These are phyloP conservation scores for Carpatolechia fugitivella DNA, from an alignment of 2,888 invertebrate species.

Conservation along the genomic window DNA sequence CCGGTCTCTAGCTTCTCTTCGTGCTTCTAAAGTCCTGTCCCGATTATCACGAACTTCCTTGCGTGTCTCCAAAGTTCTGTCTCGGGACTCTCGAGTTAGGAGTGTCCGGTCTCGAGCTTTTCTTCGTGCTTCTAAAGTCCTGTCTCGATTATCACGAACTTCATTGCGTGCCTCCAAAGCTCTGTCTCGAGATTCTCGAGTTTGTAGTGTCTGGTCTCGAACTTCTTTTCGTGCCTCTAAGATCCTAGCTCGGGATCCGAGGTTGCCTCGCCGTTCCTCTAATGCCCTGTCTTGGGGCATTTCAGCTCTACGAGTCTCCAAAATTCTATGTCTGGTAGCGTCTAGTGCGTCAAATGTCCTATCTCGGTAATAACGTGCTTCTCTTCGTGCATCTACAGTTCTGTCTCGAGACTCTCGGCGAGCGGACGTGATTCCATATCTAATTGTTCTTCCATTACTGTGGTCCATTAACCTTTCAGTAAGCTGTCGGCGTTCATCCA, in stretches of 20 bases:
- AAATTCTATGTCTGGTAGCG: no score
- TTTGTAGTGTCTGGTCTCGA: neutral
- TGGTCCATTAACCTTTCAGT: neutral
- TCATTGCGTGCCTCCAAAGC: neutral
- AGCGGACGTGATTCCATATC: neutral
- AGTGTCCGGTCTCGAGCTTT: neutral
- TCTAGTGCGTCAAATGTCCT: no score
- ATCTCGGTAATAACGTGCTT: no score
- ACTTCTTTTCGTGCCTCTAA: slow-evolving; percentile 1
- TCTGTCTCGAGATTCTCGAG: neutral
- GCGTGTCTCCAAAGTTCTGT: neutral
- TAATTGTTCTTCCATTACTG: neutral
- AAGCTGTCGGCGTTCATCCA: slow-evolving; percentile 12
- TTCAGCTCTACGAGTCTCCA: no score
- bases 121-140: neutral
- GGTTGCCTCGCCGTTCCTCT: neutral
- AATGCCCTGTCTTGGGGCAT: neutral
- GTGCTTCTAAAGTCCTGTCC: neutral
- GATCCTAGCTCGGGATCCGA: neutral
- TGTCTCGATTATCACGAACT: neutral
- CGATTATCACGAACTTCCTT: neutral
- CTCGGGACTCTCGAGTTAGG: neutral
- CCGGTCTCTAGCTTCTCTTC: slow-evolving; percentile 1
- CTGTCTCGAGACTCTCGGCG: neutral
- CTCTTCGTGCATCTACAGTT: no score